These are phyloP conservation scores for Microtus montanus DNA, from an alignment of 2,113 vertebrate species.

Conservation along the genomic window DNA sequence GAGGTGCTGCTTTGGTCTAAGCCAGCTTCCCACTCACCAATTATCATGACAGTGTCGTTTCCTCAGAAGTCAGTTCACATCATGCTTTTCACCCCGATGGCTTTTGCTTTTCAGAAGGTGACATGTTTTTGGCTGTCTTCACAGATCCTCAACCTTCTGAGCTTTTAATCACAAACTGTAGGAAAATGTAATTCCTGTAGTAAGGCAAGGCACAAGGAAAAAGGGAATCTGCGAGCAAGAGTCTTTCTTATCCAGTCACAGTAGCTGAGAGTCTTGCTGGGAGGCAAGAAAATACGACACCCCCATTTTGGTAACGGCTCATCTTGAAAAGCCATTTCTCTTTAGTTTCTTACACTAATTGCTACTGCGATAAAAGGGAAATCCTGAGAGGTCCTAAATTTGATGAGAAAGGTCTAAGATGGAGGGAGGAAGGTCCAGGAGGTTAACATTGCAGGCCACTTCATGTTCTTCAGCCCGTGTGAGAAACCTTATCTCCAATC, in stretches of 20 bases:
- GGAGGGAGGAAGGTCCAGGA: neutral
- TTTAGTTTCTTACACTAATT: neutral
- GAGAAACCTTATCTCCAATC: neutral
- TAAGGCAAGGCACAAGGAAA: slow-evolving; percentile 22
- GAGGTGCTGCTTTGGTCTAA: neutral
- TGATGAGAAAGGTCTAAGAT: neutral
- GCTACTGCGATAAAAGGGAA: neutral
- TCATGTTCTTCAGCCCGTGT: neutral
- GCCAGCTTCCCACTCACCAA: neutral
- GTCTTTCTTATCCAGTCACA: neutral
- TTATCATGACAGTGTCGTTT: neutral
- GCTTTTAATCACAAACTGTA: neutral
- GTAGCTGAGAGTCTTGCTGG: neutral
- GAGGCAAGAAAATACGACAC: neutral
- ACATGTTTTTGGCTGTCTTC: slow-evolving; percentile 42
- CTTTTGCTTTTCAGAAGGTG: slow-evolving; percentile 27
- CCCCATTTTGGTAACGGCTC: neutral
- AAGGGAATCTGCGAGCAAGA: neutral
- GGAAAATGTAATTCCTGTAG: neutral
- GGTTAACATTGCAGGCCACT: neutral
- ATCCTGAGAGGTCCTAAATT: neutral
- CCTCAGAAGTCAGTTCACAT: slow-evolving; percentile 32
- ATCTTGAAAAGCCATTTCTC: neutral
- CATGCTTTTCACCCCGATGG: neutral
- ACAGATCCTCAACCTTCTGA: slow-evolving; percentile 17